Evolutionary conservation across 2,797 vertebrate species (phyloP).

Genomic region (Tiaroga cobitis): DNA sequence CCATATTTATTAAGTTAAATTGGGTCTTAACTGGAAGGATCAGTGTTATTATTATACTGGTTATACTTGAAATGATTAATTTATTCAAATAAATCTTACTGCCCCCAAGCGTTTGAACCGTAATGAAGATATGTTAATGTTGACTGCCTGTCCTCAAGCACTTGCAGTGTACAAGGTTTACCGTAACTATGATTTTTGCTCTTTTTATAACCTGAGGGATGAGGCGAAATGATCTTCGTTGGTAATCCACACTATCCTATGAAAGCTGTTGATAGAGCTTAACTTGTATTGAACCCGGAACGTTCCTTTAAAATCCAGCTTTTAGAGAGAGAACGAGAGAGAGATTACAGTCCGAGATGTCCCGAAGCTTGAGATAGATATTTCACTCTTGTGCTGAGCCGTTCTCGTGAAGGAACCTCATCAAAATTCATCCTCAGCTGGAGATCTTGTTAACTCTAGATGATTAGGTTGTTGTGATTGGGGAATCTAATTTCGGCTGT

Average conservation of each 20-base stretch:
- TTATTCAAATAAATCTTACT: background rate
- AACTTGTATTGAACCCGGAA: constrained; percentile 5
- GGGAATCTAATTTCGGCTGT: constrained; percentile 12
- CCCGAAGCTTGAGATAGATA: constrained; percentile 46
- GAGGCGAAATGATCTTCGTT: background rate
- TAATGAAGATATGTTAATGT: background rate
- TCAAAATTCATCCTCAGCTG: constrained; percentile 20
- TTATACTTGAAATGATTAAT: background rate
- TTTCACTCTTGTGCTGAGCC: background rate
- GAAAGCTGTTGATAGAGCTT: constrained; percentile 9
- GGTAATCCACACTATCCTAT: constrained; percentile 25
- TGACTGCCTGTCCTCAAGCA: background rate
- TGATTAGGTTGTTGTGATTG: constrained; percentile 24
- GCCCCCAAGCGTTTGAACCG: background rate
- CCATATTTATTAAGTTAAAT: background rate
- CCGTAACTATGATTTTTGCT: background rate
- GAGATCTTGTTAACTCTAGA: constrained; percentile 34
- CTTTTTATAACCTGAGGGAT: constrained; percentile 9
- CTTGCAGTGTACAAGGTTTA: background rate
- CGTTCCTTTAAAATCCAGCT: constrained; percentile 5
- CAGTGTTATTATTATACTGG: background rate
- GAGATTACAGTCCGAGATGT: constrained; percentile 34
- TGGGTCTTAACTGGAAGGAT: background rate
- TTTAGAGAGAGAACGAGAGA: constrained; percentile 19
- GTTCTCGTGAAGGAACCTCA: background rate